A percentile compares a stretch with the other conserved stretches of the same genome.
Evolutionary conservation across 2,113 vertebrate genomes (phyloP).

Genomic region (Sardina pilchardus): DNA sequence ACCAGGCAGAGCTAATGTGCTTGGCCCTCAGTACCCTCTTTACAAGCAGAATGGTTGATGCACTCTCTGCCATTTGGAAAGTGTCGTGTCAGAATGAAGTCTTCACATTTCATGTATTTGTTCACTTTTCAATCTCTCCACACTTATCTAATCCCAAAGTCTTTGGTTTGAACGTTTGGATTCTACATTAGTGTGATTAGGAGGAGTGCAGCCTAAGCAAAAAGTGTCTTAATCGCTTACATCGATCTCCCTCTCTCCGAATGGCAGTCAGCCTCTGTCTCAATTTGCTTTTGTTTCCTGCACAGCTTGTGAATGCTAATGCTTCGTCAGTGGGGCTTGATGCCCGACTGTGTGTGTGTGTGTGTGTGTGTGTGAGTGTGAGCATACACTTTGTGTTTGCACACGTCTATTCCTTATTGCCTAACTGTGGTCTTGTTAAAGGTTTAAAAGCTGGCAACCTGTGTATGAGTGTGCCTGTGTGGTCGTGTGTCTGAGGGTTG

Average conservation of each 20-base stretch:
- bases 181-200: constrained; percentile 43
- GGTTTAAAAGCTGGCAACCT: not conserved
- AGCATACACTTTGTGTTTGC: not conserved
- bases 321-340: not conserved
- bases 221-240: constrained; percentile 36
- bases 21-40: not conserved
- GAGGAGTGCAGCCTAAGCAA: constrained; percentile 43
- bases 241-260: constrained; percentile 40
- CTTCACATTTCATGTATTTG: not conserved
- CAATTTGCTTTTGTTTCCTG: constrained; percentile 25
- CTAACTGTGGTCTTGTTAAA: not conserved
- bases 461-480: constrained; percentile 22
- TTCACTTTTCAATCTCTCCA: not conserved
- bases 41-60: not conserved
- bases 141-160: not conserved
- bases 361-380: not conserved
- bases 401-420: not conserved
- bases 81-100: not conserved
- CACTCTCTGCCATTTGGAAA: not conserved
- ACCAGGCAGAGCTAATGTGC: not conserved
- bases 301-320: constrained; percentile 44
- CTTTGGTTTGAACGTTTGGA: not conserved
- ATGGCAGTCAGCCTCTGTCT: constrained; percentile 28
- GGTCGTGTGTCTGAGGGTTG: not conserved
- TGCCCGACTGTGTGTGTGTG: not conserved